Evolutionary conservation across 2,113 vertebrate species (phyloP), one percentile per base, ranked within the genome.

Genomic region (Neolamprologus kungweensis): DNA sequence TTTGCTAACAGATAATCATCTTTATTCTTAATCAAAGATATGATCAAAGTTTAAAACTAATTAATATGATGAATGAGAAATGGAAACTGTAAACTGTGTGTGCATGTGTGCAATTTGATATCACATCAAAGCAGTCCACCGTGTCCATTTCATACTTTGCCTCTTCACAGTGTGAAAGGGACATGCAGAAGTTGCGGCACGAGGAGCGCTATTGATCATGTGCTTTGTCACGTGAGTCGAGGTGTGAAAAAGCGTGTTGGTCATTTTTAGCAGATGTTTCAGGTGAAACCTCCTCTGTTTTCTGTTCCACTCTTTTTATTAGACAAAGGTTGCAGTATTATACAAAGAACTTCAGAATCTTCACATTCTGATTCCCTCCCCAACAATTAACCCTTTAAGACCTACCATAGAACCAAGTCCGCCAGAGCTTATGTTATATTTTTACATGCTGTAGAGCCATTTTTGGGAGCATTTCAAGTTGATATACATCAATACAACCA

Each of bases 151-250:
- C 58, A 35, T n/a, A 1, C 31, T 63, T 35, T 11, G 58, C 6
- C 58, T 63, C 9, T 19, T 35, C 58, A 60, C 28, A 33, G 28
- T 5, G 28, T 19, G 28, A 63, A 31, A 63, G 0, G 58, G 28
- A 63, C 58, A 6, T 9, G 57, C 8, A 31, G 57, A 60, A 60
- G 28, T 33, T 60, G 57, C 28, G 1, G 9, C 57, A 11, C 16
- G 6, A 35, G 6, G 28, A 19, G 16, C 6, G 4, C 31, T 1
- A 35, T 7, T n/a, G 58, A 63, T 11, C 31, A 35, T 35, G 58
- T 63, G 58, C 16, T 19, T 33, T 0, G 9, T 63, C 28, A 1
- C 9, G 0, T 4, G 58, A 63, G 31, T 33, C 1, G 9, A 63
- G 28, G 2, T 35, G 28, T 33, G 28, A 2, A 10, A 60, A 60